These are phyloP conservation scores for Plectropomus leopardus DNA, from an alignment of 2,113 vertebrate species.

Conservation along the genomic window DNA sequence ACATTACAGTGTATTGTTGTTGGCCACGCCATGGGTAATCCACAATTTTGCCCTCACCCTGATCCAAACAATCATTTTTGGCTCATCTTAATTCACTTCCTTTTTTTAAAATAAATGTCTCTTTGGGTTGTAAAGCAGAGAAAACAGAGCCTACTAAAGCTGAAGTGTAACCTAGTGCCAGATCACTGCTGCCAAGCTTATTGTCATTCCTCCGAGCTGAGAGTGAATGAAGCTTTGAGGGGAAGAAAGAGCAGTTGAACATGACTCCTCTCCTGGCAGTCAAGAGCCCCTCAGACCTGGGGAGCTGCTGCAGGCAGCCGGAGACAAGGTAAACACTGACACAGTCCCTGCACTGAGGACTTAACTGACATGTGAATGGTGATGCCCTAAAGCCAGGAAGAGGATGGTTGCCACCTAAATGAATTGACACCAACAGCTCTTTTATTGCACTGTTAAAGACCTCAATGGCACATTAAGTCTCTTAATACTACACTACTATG, in stretches of 20 bases:
- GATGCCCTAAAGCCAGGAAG: conserved; percentile 29
- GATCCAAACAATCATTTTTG: conserved; percentile 18
- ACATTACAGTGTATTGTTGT: conserved; percentile 9
- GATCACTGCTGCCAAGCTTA: conserved; percentile 50
- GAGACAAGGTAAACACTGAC: conserved; percentile 55
- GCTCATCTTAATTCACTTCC: conserved; percentile 7
- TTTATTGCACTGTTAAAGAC: background rate
- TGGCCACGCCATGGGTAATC: background rate
- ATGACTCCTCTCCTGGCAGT: conserved; percentile 72
- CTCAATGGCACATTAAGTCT: background rate
- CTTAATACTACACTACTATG: background rate
- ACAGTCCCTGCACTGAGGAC: conserved; percentile 53
- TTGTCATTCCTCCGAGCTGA: conserved; percentile 50
- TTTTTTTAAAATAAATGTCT: conserved; percentile 22
- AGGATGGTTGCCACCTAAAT: background rate
- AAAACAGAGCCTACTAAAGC: conserved; percentile 4
- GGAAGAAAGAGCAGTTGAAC: conserved; percentile 56
- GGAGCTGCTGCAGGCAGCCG: conserved; percentile 45
- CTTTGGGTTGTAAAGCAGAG: conserved; percentile 3
- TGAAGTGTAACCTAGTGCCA: conserved; percentile 47
- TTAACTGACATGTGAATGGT: conserved; percentile 46
- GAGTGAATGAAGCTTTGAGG: conserved; percentile 59
- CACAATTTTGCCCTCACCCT: conserved; percentile 21
- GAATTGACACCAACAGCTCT: conserved; percentile 1
- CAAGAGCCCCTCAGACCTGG: conserved; percentile 54